These are phyloP conservation scores for Eucidaris tribuloides DNA, from an alignment of 35 echinoderm and acorn worm species.

Conservation along the genomic window DNA sequence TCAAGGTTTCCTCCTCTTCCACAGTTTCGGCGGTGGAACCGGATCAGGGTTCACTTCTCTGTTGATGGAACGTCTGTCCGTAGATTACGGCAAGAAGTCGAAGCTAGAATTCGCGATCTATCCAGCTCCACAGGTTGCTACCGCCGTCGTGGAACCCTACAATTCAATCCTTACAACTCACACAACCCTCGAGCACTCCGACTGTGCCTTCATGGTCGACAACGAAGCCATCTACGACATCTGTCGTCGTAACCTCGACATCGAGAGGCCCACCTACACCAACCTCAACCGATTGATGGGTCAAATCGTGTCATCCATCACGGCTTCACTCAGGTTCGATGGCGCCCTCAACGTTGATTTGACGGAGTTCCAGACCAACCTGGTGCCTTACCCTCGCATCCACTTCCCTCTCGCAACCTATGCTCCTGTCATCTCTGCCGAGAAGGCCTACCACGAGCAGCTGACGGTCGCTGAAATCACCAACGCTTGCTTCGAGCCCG, in stretches of 20 bases:
- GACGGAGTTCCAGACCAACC: constrained; percentile 83
- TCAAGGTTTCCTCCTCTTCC: too few species aligned
- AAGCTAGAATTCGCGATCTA: too few species aligned
- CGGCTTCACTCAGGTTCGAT: too few species aligned
- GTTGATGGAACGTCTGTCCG: too few species aligned
- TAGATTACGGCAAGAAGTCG: too few species aligned
- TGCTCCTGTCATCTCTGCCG: constrained; percentile 46
- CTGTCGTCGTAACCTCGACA: constrained; percentile 46
- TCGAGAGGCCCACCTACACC: constrained; percentile 54
- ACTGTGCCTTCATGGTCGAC: constrained; percentile 68
- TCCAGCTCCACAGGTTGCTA: too few species aligned
- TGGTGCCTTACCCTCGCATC: constrained; percentile 85
- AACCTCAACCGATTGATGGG: too few species aligned
- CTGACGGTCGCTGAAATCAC: constrained; percentile 42
- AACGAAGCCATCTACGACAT: constrained; percentile 63
- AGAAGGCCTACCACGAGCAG: constrained; percentile 59
- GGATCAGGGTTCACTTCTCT: too few species aligned
- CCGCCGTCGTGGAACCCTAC: constrained; percentile 57
- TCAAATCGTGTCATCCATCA: too few species aligned
- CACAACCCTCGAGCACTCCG: constrained; percentile 50
- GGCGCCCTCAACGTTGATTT: constrained; percentile 73
- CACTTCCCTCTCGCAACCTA: constrained; percentile 78
- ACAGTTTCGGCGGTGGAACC: too few species aligned
- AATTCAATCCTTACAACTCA: constrained; percentile 55
- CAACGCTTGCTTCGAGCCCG: constrained; percentile 40